Percentiles rank a stretch among this genome's conserved stretches.
These are phyloP conservation scores for Rhagoletis pomonella DNA, from an alignment of 1,140 invertebrate genomes.

Conservation along the genomic window DNA sequence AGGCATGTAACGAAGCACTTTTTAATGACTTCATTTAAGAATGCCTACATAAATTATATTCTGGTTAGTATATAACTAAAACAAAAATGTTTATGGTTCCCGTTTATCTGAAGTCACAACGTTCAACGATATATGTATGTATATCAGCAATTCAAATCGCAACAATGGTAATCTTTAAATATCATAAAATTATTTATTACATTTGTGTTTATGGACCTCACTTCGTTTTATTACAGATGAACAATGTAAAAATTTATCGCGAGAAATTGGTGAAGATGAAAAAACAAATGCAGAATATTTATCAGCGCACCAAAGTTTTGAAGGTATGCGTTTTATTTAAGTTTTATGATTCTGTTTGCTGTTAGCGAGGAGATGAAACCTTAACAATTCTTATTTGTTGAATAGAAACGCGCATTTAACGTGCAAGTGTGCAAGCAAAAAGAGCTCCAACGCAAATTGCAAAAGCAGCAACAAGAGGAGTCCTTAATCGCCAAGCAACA, in stretches of 20 bases:
- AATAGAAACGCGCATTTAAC: slow-evolving; percentile 70
- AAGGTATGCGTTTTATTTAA: slow-evolving; percentile 68
- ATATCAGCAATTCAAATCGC: too few species aligned
- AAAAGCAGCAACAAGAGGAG: slow-evolving; percentile 71
- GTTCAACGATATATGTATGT: too few species aligned
- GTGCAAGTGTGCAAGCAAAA: slow-evolving; percentile 69
- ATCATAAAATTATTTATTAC: too few species aligned
- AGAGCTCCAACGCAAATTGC: slow-evolving; percentile 68
- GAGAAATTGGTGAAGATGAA: slow-evolving; percentile 69
- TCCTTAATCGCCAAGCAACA: slow-evolving; percentile 66
- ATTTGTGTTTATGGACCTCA: too few species aligned
- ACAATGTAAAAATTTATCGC: slow-evolving; percentile 66
- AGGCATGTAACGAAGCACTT: too few species aligned
- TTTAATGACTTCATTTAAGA: too few species aligned
- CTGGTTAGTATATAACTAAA: too few species aligned
- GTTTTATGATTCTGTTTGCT: neutral
- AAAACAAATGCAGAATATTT: slow-evolving; percentile 70
- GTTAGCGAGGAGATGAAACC: too few species aligned
- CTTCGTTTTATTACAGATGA: slow-evolving; percentile 62
- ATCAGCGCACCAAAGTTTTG: slow-evolving; percentile 70
- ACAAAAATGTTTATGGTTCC: too few species aligned
- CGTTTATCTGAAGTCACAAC: too few species aligned
- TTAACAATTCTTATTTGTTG: neutral
- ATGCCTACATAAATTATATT: too few species aligned
- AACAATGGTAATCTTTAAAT: too few species aligned